Evolutionary conservation across 2,113 vertebrate genomes (phyloP), one percentile per base, ranked within the genome.

Genomic region (Neodontobutis hainanensis): DNA sequence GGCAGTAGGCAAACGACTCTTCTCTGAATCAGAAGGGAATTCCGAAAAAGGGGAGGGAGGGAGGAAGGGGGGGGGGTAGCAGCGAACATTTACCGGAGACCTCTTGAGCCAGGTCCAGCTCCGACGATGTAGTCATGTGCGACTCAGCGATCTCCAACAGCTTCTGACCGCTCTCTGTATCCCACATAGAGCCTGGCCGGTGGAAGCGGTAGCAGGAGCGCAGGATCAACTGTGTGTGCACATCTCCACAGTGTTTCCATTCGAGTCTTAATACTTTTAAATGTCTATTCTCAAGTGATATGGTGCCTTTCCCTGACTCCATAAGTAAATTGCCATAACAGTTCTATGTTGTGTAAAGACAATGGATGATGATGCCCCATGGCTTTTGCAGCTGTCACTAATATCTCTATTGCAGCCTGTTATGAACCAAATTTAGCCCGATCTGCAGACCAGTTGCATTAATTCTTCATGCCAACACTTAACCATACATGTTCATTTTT

Each of bases 241-340:
- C 86, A 86, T 85, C 79, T 72, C 81, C 80, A 86, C 89, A 81
- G 53, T 67, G 73, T 88, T 87, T 86, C 82, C 80, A 86, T 91
- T 86, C 56, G 43, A 91, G 91, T 93, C 90, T 92, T 93, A 93
- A 92, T 87, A 85, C 50, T 85, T 89, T 87, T 84, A 65, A 82
- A 88, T 72, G 81, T 89, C 88, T 70, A 75, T 90, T 91, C 90
- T 90, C 62, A 91, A 85, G 89, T 92, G 85, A 91, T 84, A 84
- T 78, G 78, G 91, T 93, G 92, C 92, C 91, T 92, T 93, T 86
- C 86, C 87, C 81, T 63, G 73, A 84, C 67, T 83, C 83, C 81
- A 75, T 73, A 80, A 75, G 78, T 86, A 57, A 82, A 80, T 72
- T 79, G 84, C 87, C 87, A 91, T 88, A 86, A 88, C 65, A 85